Evolutionary conservation across 1,140 invertebrate species (phyloP), one percentile per base, ranked within the genome.

Genomic region (Dolichoris vasculosae): DNA sequence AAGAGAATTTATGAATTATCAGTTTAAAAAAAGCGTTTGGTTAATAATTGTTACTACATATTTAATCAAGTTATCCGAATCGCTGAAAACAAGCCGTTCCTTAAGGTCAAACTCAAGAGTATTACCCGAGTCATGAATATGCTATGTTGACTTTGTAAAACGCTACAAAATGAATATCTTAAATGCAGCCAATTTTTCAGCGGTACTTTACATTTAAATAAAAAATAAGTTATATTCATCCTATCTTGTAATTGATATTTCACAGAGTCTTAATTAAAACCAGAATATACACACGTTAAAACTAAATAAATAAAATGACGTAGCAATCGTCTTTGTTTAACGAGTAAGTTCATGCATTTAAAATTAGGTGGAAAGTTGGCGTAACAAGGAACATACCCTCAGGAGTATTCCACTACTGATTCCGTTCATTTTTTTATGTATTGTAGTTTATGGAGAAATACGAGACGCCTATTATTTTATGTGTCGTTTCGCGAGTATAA

Each of bases 91-190:
- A 26, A 51, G 30, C 32, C 35, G 38, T 71, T 59, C 35, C 51
- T 15, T 40, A 32, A 81, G 51, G 67, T 75, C 51, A 75, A 59
- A 55, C 76, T 63, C 84, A 11, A 26, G 84, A 59, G 83, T 79
- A 77, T 51, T 26, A 59, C 26, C 38, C 17, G 73, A 79, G 75
- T 76, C 38, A 81, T 81, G 78, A 85, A 85, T 81, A 85, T n/a
- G 67, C 40, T 77, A 75, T 69, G 8, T n/a, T 15, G 55, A 43
- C 51, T 71, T 80, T 48, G 46, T 35, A 78, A 81, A 63, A 35
- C 20, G 64, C 7, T 75, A 35, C 75, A n/a, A 85, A 85, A 75
- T 63, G 84, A 80, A 71, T 78, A 43, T 48, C 59, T 79, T 9
- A 69, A 17, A 69, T 69, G 38, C 67, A 69, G 17, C 32, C 30